Evolutionary conservation across 2,113 vertebrate species (phyloP).

Genomic region (Lota lota): DNA sequence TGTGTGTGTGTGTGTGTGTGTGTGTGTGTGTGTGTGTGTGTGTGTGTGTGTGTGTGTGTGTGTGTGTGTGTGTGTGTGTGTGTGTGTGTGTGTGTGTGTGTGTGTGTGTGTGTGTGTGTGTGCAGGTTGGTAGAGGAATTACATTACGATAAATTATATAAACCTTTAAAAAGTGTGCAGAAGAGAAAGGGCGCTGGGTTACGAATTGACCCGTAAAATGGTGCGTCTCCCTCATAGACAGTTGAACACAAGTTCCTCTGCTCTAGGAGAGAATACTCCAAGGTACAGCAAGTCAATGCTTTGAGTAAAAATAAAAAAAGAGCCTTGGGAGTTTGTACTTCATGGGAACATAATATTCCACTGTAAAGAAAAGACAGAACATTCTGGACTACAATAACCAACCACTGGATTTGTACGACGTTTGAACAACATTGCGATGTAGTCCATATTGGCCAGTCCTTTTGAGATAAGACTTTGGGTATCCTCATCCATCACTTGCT

Average conservation of each 20-base stretch:
- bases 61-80: not conserved
- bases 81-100: too few species aligned
- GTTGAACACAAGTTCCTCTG: not conserved
- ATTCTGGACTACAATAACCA: not conserved
- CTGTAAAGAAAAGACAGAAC: not conserved
- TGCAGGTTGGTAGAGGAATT: too few species aligned
- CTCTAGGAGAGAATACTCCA: not conserved
- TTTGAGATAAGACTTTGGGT: too few species aligned
- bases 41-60: too few species aligned
- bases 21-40: not conserved
- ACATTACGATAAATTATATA: too few species aligned
- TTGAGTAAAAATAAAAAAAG: not conserved
- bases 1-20: not conserved
- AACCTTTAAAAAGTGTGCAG: too few species aligned
- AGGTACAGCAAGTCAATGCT: not conserved
- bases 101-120: too few species aligned
- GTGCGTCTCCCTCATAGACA: too few species aligned
- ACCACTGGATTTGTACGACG: not conserved
- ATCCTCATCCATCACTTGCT: too few species aligned
- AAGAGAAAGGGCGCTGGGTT: too few species aligned
- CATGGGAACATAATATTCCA: not conserved
- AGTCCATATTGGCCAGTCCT: too few species aligned
- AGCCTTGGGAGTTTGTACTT: not conserved
- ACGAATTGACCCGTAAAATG: too few species aligned
- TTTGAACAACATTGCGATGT: not conserved